These are phyloP conservation scores for Nettapus auritus DNA, from an alignment of 2,113 vertebrate genomes.

Conservation along the genomic window DNA sequence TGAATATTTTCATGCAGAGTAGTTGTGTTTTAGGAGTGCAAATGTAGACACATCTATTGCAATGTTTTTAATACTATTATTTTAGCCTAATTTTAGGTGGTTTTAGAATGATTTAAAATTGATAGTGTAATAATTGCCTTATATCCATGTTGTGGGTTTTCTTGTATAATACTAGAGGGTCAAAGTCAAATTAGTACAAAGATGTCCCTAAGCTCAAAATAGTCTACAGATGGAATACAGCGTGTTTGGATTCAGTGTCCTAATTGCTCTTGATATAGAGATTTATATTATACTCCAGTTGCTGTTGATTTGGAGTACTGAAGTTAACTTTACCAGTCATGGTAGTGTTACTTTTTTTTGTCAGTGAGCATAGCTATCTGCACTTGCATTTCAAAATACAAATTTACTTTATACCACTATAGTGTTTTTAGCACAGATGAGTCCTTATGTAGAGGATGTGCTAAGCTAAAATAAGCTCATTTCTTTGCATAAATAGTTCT, in stretches of 20 bases:
- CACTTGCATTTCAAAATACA: constrained; percentile 13
- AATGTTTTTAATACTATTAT: not conserved
- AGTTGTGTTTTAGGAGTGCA: not conserved
- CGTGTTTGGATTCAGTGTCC: not conserved
- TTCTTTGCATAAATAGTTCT: not conserved
- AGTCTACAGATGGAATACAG: not conserved
- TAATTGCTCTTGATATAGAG: constrained; percentile 40
- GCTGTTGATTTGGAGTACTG: not conserved
- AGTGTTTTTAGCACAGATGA: not conserved
- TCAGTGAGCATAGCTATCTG: not conserved
- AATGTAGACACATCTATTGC: not conserved
- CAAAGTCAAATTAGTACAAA: constrained; percentile 1
- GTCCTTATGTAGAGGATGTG: not conserved
- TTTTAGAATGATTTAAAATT: not conserved
- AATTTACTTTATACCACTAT: not conserved
- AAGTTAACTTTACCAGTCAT: constrained; percentile 28
- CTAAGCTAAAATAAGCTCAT: constrained; percentile 14
- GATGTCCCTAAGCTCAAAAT: not conserved
- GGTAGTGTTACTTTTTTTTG: not conserved
- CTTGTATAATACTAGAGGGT: not conserved
- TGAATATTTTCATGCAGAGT: not conserved
- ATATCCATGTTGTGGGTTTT: not conserved
- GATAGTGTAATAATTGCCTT: not conserved
- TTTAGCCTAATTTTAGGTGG: not conserved
- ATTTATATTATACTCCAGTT: not conserved